Evolutionary conservation across 2,888 invertebrate genomes (phyloP), one percentile per base, ranked within the genome.

Genomic region (Habroteleia sp.): DNA sequence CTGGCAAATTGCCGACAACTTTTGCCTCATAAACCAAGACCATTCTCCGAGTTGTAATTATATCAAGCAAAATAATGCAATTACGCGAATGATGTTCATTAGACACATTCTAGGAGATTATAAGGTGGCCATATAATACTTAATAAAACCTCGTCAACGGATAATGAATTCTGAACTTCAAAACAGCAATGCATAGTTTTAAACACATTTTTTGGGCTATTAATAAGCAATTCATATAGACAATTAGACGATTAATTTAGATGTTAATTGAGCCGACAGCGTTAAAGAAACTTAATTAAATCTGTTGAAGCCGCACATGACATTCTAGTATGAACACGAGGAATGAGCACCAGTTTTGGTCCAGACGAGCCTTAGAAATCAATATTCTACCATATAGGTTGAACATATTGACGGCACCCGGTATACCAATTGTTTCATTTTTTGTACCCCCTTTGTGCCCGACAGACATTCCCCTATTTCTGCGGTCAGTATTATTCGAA

Each of bases 261-360:
- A 11, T n/a, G 20, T 71, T 54, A 66, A 69, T 56, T 48, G 17
- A 54, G 46, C 56, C 42, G 39, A 2, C 39, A 23, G 56, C 72
- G 72, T 77, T 72, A 74, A 71, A 63, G 72, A 44, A 68, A 71
- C 56, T 68, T 66, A 74, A 77, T 74, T 77, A 72, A 77, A 73
- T 60, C 56, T 74, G 46, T 65, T 60, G 46, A 63, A 63, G 58
- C 71, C 71, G 33, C 71, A 63, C 58, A 50, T 74, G 58, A 69
- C 71, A 72, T 71, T 33, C 46, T n/a, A n/a, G n/a, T n/a, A n/a
- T 35, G 46, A 66, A 52, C 52, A 69, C 29, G 68, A 72, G 74
- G 52, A 39, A 46, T 48, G 42, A 60, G 66, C 20, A 31, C 63
- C 41, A 71, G 44, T 69, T 39, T 68, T 54, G 63, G 77, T 72